phyloP scores from a whole-genome alignment of 2,888 invertebrate species.

The Alsophila aescularia region DNA sequence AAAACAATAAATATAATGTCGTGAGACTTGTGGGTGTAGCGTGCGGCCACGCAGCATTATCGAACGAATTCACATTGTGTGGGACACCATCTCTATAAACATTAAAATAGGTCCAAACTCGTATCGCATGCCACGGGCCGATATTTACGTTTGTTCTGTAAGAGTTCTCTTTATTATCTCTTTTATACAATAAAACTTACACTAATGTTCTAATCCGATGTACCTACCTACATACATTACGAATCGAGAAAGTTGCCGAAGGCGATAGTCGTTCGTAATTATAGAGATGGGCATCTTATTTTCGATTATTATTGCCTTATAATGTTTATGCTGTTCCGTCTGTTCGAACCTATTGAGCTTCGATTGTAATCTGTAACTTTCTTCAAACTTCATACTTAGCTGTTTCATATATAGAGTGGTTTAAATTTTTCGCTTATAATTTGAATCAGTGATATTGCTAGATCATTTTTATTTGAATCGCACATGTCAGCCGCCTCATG shows the following conservation, averaged over 20 bases:
- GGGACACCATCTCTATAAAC: slow-evolving; percentile 33
- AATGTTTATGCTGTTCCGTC: slow-evolving; percentile 16
- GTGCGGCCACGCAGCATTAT: too few relatives aligned
- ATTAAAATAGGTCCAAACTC: slow-evolving; percentile 27
- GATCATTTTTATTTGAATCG: too few relatives aligned
- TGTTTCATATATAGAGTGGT: background rate
- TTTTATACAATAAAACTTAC: slow-evolving; percentile 35
- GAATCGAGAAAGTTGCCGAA: slow-evolving; percentile 35
- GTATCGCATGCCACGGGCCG: slow-evolving; percentile 27
- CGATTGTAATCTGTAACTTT: slow-evolving; percentile 11
- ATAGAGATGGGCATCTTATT: slow-evolving; percentile 29
- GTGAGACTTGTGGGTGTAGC: slow-evolving; percentile 27
- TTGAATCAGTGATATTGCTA: too few relatives aligned
- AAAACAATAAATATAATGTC: slow-evolving; percentile 16
- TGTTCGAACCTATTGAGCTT: slow-evolving; percentile 4
- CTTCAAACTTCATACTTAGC: background rate
- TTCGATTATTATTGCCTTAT: slow-evolving; percentile 30
- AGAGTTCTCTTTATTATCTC: slow-evolving; percentile 32
- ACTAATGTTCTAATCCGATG: slow-evolving; percentile 30
- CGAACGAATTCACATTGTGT: slow-evolving; percentile 29
- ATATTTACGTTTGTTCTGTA: slow-evolving; percentile 31
- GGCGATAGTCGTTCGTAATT: slow-evolving; percentile 34
- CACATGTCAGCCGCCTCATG: too few relatives aligned
- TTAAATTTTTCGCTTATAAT: background rate
- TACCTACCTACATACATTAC: slow-evolving; percentile 19